These are phyloP conservation scores for Misgurnus anguillicaudatus DNA, from an alignment of 2,113 vertebrate species.

Conservation along the genomic window DNA sequence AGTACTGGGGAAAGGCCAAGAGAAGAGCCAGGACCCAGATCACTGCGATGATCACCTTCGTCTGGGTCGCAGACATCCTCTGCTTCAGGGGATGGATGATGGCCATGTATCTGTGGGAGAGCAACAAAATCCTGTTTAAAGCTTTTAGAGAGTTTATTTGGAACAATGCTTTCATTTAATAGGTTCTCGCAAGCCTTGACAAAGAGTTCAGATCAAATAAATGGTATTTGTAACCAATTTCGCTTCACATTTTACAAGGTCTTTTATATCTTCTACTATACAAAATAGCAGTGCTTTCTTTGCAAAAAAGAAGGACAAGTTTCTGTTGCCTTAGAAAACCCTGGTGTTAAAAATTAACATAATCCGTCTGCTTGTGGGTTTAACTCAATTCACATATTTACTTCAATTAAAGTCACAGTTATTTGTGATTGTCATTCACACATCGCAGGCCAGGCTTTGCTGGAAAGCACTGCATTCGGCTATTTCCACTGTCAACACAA, in stretches of 20 bases:
- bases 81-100: conserved; percentile 95
- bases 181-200: not conserved
- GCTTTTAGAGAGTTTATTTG: not conserved
- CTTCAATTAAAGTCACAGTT: not conserved
- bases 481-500: conserved; percentile 8
- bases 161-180: not conserved
- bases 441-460: not conserved
- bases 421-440: conserved; percentile 14
- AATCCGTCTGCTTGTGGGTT: not conserved
- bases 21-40: conserved; percentile 93
- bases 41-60: conserved; percentile 84
- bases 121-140: conserved; percentile 1
- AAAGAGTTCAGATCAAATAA: not conserved
- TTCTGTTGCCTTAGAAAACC: not conserved
- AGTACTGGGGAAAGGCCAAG: conserved; percentile 91
- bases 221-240: not conserved
- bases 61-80: conserved; percentile 88
- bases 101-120: conserved; percentile 87
- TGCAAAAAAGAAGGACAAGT: conserved; percentile 7
- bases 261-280: not conserved
- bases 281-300: not conserved
- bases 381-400: not conserved
- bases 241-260: too few species aligned
- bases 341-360: not conserved
- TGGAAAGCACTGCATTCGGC: conserved; percentile 13